Percentiles rank a stretch among this genome's conserved stretches.
Evolutionary conservation across 37 sponge, comb jelly and placozoan species (phyloP).

Genomic region (Diacarnus erythraeanus): DNA sequence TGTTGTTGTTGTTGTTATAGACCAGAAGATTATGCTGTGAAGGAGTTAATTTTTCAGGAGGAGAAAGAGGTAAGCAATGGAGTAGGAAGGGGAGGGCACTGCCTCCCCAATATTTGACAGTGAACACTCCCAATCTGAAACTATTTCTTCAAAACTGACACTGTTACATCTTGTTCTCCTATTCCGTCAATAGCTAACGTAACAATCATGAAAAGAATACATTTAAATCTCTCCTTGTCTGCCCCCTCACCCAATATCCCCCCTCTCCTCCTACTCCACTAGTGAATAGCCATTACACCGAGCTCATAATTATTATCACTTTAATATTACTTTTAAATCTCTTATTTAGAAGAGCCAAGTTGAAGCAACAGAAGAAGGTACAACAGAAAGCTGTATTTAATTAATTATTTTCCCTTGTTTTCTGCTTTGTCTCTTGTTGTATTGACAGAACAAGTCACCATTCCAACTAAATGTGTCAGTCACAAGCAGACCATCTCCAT

Average conservation of each 20-base stretch:
- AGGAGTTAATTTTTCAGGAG: slow-evolving; percentile 15
- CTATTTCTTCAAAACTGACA: too few species aligned
- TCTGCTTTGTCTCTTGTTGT: neutral
- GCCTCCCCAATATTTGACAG: too few species aligned
- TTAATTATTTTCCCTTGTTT: neutral
- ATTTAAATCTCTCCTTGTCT: too few species aligned
- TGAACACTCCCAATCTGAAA: too few species aligned
- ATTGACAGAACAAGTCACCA: slow-evolving; percentile 17
- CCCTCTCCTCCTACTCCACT: too few species aligned
- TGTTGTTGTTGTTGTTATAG: too few species aligned
- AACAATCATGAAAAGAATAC: too few species aligned
- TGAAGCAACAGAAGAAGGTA: neutral
- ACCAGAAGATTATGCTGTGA: slow-evolving; percentile 48
- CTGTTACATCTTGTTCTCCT: too few species aligned
- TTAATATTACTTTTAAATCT: neutral
- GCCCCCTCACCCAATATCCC: too few species aligned
- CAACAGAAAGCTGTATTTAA: neutral
- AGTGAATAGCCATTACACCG: too few species aligned
- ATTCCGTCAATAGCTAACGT: too few species aligned
- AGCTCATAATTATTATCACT: neutral
- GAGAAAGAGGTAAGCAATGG: neutral
- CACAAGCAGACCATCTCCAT: slow-evolving; percentile 57
- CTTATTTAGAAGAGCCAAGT: neutral
- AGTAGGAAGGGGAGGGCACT: too few species aligned
- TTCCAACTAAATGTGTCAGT: slow-evolving; percentile 69